Evolutionary conservation across 2,113 vertebrate genomes (phyloP).

Genomic region (Alces alces): DNA sequence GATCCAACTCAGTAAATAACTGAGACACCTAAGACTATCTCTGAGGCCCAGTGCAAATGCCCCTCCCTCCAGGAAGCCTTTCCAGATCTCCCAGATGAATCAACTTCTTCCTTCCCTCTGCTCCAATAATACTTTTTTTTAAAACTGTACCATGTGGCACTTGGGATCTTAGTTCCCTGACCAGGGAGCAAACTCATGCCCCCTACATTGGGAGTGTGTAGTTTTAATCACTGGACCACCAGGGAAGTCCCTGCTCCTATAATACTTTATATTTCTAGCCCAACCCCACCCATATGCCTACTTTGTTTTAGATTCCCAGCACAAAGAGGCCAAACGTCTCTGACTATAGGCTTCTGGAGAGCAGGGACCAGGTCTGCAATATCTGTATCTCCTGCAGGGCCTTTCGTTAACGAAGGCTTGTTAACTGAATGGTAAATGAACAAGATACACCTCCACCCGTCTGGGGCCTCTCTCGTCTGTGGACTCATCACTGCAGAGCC

Average conservation of each 20-base stretch:
- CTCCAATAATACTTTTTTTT: background rate
- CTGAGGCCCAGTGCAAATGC: background rate
- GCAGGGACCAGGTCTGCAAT: background rate
- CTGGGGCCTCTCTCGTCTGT: background rate
- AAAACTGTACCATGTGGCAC: background rate
- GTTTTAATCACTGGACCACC: background rate
- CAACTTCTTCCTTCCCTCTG: background rate
- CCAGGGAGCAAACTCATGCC: background rate
- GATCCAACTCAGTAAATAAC: background rate
- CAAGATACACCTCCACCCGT: background rate
- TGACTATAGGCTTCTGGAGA: background rate
- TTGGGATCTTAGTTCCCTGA: background rate
- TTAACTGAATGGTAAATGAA: background rate
- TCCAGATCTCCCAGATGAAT: background rate
- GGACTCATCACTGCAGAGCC: background rate
- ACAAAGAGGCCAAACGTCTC: background rate
- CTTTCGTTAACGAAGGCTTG: background rate
- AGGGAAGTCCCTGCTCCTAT: background rate
- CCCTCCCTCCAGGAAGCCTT: background rate
- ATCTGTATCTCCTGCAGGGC: background rate
- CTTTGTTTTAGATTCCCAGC: background rate
- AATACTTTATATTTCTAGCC: background rate
- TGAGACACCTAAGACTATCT: background rate
- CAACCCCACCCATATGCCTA: background rate
- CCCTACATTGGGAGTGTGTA: background rate